Evolutionary conservation across 2,888 invertebrate species (phyloP), one percentile per base, ranked within the genome.

Genomic region (Salpingus planirostris): DNA sequence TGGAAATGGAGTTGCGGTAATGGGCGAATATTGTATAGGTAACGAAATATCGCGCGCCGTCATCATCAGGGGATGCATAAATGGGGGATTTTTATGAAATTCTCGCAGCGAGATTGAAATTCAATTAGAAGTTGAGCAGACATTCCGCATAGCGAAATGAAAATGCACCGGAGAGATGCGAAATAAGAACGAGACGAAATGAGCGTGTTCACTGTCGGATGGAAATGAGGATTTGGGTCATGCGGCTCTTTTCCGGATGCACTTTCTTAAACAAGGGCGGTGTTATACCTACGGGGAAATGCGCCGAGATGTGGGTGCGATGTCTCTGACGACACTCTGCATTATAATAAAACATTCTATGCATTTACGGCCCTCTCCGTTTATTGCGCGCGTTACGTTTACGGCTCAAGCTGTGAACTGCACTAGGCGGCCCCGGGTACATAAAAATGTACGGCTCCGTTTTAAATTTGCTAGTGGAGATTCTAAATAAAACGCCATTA

Each of bases 381-480:
- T 55, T 55, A 55, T 46, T 47, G 50, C 50, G 42, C 46, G 43
- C 30, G n/a, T 47, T 48, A 51, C 46, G 48, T 57, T 57, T 54
- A 57, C 45, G 44, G 44, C 45, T 43, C 40, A 46, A 52, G 53
- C 52, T 54, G 50, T 44, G 50, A 55, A 51, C 48, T 49, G 43
- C 48, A 47, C 43, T 48, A 39, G 36, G 27, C 26, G 10, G 23
- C 23, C 23, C n/a, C n/a, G n/a, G n/a, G 37, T 15, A 35, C 43
- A 37, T 43, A 45, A 43, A 43, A 42, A 43, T 45, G 43, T 45
- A 43, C 37, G 27, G 38, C 37, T 28, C 11, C 38, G 35, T 38
- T 41, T 43, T 36, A 40, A 42, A 46, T 43, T 39, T 38, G 40
- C 38, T 11, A 23, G 5, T 18, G 18, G 27, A 33, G 43, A 29